phyloP scores from a whole-genome alignment of 1,140 invertebrate species.

The Drosophila santomea region DNA sequence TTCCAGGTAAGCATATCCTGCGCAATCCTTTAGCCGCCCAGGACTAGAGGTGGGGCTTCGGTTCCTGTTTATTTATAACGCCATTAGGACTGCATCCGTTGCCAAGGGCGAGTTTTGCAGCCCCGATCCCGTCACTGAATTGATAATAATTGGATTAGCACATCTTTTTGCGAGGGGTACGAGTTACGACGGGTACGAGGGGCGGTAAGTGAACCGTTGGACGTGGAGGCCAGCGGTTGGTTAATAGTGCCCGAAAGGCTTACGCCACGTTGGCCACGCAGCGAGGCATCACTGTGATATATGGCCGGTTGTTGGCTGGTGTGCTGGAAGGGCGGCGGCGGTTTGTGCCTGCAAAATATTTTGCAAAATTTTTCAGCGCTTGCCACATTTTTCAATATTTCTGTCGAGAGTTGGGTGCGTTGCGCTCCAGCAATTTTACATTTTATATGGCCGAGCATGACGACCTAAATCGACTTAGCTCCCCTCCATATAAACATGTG shows the following conservation, averaged over 20 bases:
- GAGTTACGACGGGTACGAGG: neutral
- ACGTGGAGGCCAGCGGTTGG: constrained; percentile 20
- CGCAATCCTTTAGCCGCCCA: constrained; percentile 26
- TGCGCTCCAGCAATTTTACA: constrained; percentile 73
- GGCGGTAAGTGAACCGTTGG: constrained; percentile 19
- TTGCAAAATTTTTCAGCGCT: constrained; percentile 66
- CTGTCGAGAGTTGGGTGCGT: constrained; percentile 24
- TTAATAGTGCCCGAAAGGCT: constrained; percentile 74
- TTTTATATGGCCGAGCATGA: constrained; percentile 68
- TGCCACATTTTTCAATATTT: constrained; percentile 66
- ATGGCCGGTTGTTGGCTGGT: constrained; percentile 4
- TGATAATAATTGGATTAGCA: constrained; percentile 84
- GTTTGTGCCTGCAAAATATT: constrained; percentile 49
- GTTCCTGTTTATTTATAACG: constrained; percentile 69
- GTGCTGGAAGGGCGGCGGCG: neutral
- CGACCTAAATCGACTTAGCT: constrained; percentile 71
- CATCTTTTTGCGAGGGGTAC: constrained; percentile 45
- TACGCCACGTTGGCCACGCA: constrained; percentile 68
- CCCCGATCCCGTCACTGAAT: constrained; percentile 71
- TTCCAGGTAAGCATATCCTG: constrained; percentile 69
- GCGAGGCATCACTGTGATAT: constrained; percentile 63
- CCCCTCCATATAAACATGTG: neutral
- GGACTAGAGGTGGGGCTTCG: neutral
- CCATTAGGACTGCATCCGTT: constrained; percentile 19
- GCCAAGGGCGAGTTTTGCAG: constrained; percentile 1